These are phyloP conservation scores for Mactra quadrangularis DNA, from an alignment of 1,140 invertebrate genomes.

Conservation along the genomic window DNA sequence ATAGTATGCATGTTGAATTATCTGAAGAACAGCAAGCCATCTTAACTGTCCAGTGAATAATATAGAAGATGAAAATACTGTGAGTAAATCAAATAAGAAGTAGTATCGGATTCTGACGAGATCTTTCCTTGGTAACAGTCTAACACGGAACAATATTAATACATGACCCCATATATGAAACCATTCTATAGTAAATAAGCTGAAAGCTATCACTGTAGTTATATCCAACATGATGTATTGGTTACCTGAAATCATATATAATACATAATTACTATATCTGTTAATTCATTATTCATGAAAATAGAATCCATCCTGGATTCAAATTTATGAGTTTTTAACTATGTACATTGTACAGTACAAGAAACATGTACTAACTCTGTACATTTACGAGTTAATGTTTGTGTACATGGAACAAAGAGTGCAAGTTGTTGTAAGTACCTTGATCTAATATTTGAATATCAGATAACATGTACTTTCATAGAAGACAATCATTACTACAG, in stretches of 20 bases:
- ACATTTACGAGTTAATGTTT: too few species aligned
- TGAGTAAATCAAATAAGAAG: conserved; percentile 74
- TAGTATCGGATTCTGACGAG: conserved; percentile 74
- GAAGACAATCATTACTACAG: too few species aligned
- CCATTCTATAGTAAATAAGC: conserved; percentile 66
- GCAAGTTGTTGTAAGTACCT: too few species aligned
- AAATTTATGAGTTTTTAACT: too few species aligned
- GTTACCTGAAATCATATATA: background rate
- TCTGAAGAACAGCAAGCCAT: conserved; percentile 73
- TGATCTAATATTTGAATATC: too few species aligned
- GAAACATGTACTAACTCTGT: too few species aligned
- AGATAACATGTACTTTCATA: too few species aligned
- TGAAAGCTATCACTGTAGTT: conserved; percentile 47
- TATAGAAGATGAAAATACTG: conserved; percentile 71
- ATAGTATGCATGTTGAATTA: conserved; percentile 76
- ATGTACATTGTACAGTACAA: too few species aligned
- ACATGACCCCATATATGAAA: conserved; percentile 74
- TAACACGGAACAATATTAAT: conserved; percentile 70
- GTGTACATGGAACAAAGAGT: too few species aligned
- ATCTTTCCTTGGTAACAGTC: conserved; percentile 75
- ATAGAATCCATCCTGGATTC: too few species aligned
- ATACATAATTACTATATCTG: too few species aligned
- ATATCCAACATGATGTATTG: background rate
- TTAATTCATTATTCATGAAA: too few species aligned
- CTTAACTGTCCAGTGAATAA: conserved; percentile 65